Percentiles rank a stretch among this genome's conserved stretches.
phyloP scores from a whole-genome alignment of 2,888 invertebrate genomes.

The Monopis laevigella region DNA sequence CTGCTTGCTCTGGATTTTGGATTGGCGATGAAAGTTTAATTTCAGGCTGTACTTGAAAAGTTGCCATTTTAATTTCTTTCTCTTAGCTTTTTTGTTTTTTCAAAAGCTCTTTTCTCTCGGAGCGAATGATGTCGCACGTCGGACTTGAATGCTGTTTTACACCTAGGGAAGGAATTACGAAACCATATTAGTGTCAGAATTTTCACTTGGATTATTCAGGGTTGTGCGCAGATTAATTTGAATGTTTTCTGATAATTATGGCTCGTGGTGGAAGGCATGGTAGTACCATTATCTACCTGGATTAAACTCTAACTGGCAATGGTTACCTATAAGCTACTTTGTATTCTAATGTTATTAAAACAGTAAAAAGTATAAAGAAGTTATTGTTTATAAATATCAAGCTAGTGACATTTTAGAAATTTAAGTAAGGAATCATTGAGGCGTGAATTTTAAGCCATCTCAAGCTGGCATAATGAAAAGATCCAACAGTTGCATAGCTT shows the following conservation, averaged over 20 bases:
- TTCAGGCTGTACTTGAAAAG: slow-evolving; percentile 44
- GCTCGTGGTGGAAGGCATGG: too few relatives aligned
- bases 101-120: neutral
- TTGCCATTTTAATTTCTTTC: slow-evolving; percentile 35
- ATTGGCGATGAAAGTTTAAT: slow-evolving; percentile 37
- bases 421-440: too few relatives aligned
- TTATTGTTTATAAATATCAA: too few relatives aligned
- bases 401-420: too few relatives aligned
- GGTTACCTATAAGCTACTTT: too few relatives aligned
- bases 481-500: too few relatives aligned
- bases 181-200: slow-evolving; percentile 38
- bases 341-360: neutral
- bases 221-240: slow-evolving; percentile 2
- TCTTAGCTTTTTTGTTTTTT: neutral
- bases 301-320: too few relatives aligned
- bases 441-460: too few relatives aligned
- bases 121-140: slow-evolving; percentile 13
- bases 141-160: slow-evolving; percentile 23
- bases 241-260: too few relatives aligned
- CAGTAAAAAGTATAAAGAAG: neutral
- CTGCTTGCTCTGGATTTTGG: slow-evolving; percentile 38
- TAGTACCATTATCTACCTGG: too few relatives aligned
- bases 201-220: slow-evolving; percentile 15
- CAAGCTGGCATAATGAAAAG: too few relatives aligned
- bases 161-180: slow-evolving; percentile 43